Conservation (phyloP, 2,888 invertebrate genomes). For the Thysanoteuthis rhombus region DNA sequence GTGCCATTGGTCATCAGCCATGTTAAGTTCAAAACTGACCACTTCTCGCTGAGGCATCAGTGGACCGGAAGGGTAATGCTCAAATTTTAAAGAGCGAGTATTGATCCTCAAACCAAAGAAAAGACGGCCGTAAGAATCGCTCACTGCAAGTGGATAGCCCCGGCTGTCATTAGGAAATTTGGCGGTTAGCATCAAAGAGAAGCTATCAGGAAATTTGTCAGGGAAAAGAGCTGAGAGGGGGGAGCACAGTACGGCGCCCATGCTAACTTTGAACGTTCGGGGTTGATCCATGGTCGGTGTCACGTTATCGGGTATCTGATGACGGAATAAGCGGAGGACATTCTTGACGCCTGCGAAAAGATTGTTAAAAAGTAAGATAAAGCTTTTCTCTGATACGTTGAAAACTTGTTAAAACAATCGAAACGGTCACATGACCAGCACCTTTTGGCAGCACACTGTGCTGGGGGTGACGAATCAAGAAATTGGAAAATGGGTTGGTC, state of each 20-base stretch:
- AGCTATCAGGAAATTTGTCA: not conserved
- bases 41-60: not conserved
- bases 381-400: not conserved
- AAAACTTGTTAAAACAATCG: no score
- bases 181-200: not conserved
- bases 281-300: not conserved
- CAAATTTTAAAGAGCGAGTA: not conserved
- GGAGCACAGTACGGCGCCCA: not conserved
- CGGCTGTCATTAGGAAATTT: not conserved
- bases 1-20: conserved; percentile 53
- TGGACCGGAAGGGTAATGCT: not conserved
- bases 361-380: not conserved
- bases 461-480: no score
- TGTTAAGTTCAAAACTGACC: conserved; percentile 42
- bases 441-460: no score
- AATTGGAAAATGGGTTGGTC: no score
- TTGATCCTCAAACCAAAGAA: not conserved
- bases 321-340: not conserved
- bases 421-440: no score
- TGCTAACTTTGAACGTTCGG: not conserved
- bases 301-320: not conserved
- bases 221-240: not conserved
- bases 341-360: not conserved
- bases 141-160: not conserved
- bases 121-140: not conserved